Evolutionary conservation across 2,888 invertebrate genomes (phyloP), one percentile per base, ranked within the genome.

Genomic region (Amorpha juglandis): DNA sequence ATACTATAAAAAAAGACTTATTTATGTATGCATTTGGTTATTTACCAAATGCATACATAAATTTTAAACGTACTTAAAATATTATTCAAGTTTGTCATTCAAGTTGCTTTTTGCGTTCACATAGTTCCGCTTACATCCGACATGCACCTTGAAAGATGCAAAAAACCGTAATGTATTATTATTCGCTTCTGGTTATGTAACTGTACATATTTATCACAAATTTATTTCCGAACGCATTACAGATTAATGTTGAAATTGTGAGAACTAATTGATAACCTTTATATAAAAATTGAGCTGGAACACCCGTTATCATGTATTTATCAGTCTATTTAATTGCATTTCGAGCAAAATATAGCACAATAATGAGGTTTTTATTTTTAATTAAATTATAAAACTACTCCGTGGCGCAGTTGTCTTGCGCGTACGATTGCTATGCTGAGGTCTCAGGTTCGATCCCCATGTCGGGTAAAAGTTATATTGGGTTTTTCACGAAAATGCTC

Each of bases 201-300:
- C 14, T 8, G 35, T 55, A 14, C 8, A 4, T 11, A 3, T 38
- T 16, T 16, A 3, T 55, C 16, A 16, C 9, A 33, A 8, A 4
- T 1, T n/a, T 55, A 33, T 4, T 16, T 16, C 4, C 35, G 9
- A 9, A 38, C 0, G 38, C 35, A 55, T 55, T 55, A 55, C 9
- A 9, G 12, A 55, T 19, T 19, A 19, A 38, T 42, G 9, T 16
- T 9, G 9, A 38, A 38, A 11, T 38, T 19, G 19, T 6, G 19
- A 42, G 35, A 48, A 38, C 14, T 16, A 9, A 19, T 16, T 12
- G 58, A 58, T 58, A 58, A 58, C 58, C 58, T 58, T 58, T 58
- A 42, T 21, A 12, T 19, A 38, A 58, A 53, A 58, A 42, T 14
- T 52, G 12, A 12, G 21, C 12, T 50, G 19, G 1, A 16, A 19